Conservation (phyloP, 2,888 invertebrate genomes). For the Pseudococcus jackbeardsleyi region DNA sequence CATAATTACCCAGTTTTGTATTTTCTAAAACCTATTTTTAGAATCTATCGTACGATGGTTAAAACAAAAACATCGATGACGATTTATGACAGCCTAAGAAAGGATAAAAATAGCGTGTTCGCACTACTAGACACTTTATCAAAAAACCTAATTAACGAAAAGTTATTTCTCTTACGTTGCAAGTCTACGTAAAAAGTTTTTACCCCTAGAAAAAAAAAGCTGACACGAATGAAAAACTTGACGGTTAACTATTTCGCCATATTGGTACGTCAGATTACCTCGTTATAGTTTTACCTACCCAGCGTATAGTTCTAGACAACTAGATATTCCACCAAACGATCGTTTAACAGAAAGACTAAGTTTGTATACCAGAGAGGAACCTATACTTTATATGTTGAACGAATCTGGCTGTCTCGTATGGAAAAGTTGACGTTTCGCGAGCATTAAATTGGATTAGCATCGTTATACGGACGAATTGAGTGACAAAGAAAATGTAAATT, state of each 20-base stretch:
- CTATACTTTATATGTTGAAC: background rate
- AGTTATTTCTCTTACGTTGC: background rate
- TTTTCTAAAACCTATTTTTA: too few relatives aligned
- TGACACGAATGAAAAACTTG: slow-evolving; percentile 14
- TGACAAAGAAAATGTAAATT: slow-evolving; percentile 44
- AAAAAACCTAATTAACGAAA: slow-evolving; percentile 10
- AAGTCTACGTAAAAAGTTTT: background rate
- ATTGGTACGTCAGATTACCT: slow-evolving; percentile 9
- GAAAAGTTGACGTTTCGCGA: slow-evolving; percentile 5
- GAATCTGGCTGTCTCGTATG: background rate
- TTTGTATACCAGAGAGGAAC: background rate
- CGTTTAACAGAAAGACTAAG: background rate
- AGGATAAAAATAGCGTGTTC: background rate
- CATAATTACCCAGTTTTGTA: too few relatives aligned
- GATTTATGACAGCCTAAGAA: background rate
- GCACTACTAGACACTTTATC: background rate
- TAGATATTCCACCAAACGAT: background rate
- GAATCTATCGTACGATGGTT: too few relatives aligned
- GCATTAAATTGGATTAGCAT: slow-evolving; percentile 28
- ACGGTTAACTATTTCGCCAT: slow-evolving; percentile 8
- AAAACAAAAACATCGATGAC: background rate
- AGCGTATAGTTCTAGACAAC: background rate
- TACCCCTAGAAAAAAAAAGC: too few relatives aligned
- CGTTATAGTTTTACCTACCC: background rate
- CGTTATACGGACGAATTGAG: slow-evolving; percentile 38